Percentiles rank a stretch among this genome's conserved stretches.
These are phyloP conservation scores for Drosophila anomelani DNA, from an alignment of 2,888 invertebrate species.

Conservation along the genomic window DNA sequence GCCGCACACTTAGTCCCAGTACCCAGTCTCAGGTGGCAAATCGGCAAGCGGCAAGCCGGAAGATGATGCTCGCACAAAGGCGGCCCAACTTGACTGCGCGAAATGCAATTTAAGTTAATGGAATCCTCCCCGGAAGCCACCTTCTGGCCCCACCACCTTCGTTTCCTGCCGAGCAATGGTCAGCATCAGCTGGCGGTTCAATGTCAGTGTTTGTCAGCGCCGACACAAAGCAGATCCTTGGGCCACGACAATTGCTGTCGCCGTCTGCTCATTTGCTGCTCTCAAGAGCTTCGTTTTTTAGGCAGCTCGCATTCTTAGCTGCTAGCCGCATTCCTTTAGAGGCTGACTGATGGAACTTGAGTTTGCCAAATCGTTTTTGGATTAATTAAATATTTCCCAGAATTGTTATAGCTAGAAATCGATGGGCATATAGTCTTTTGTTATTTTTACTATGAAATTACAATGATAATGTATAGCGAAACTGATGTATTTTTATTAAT, in stretches of 20 bases:
- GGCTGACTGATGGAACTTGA: background rate
- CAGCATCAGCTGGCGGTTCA: slow-evolving; percentile 25
- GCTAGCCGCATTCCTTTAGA: background rate
- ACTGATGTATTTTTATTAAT: background rate
- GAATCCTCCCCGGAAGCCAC: slow-evolving; percentile 11
- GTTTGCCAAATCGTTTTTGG: background rate
- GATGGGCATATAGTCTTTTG: background rate
- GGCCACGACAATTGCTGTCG: background rate
- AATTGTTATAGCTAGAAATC: background rate
- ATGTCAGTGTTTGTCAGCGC: slow-evolving; percentile 1
- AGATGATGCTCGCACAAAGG: slow-evolving; percentile 29
- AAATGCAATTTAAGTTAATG: slow-evolving; percentile 39
- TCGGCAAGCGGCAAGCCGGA: slow-evolving; percentile 35
- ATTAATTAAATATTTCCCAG: background rate
- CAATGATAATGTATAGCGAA: background rate
- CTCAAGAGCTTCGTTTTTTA: no score
- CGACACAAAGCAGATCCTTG: slow-evolving; percentile 14
- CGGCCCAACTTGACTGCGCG: slow-evolving; percentile 5
- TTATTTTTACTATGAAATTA: background rate
- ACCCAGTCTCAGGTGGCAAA: slow-evolving; percentile 31
- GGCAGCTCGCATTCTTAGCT: background rate
- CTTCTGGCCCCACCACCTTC: background rate
- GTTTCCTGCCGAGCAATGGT: slow-evolving; percentile 5
- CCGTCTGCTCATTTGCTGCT: background rate
- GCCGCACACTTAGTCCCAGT: slow-evolving; percentile 7